Evolutionary conservation across 2,888 invertebrate species (phyloP).

Genomic region (Netelia virgata): DNA sequence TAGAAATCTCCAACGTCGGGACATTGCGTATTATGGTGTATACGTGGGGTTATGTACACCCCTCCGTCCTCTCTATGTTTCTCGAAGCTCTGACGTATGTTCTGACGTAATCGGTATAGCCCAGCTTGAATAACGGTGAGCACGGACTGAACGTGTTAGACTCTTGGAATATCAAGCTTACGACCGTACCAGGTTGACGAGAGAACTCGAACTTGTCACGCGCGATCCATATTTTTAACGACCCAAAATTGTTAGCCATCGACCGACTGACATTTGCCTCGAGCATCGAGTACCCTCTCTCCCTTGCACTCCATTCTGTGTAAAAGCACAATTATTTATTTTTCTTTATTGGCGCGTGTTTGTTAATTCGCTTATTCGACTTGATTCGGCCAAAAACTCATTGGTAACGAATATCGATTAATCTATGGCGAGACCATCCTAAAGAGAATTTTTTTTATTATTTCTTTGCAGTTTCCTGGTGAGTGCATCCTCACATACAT

Average conservation of each 20-base stretch:
- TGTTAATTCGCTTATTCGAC: too few species aligned
- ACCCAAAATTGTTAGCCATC: not conserved
- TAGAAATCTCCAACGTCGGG: not conserved
- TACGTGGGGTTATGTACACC: not conserved
- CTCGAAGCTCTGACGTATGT: constrained; percentile 25
- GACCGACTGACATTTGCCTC: too few species aligned
- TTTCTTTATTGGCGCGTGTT: too few species aligned
- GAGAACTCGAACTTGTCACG: constrained; percentile 36
- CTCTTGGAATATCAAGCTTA: not conserved
- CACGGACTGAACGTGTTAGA: not conserved
- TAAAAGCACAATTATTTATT: too few species aligned
- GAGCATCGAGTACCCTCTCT: too few species aligned
- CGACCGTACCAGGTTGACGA: not conserved
- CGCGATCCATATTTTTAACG: not conserved
- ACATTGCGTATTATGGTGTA: not conserved
- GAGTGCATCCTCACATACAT: constrained; percentile 97
- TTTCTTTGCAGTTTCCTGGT: constrained; percentile 91
- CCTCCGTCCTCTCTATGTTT: not conserved
- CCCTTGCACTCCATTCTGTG: too few species aligned
- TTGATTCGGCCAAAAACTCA: too few species aligned
- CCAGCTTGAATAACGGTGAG: not conserved
- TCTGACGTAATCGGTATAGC: not conserved
- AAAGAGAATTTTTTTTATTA: constrained; percentile 55
- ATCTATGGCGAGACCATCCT: not conserved
- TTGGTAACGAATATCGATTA: too few species aligned